Evolutionary conservation across 2,797 vertebrate genomes (phyloP).

Genomic region (Crocodylus rhombifer): DNA sequence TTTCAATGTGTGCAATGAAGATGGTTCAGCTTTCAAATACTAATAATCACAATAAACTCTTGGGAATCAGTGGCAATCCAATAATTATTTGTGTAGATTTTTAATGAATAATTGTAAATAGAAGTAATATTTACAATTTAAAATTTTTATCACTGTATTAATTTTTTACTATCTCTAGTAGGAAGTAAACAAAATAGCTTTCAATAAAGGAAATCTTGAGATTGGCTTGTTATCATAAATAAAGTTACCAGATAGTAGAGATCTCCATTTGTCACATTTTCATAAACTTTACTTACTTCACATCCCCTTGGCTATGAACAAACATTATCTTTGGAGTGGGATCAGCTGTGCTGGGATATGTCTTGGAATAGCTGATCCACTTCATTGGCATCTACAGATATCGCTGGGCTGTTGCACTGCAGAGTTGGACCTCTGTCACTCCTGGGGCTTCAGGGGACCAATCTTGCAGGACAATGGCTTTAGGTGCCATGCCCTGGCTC

Average conservation of each 20-base stretch:
- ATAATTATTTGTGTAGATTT: neutral
- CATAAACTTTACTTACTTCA: too few relatives aligned
- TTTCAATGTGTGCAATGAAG: neutral
- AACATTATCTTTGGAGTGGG: too few relatives aligned
- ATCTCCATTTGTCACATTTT: neutral
- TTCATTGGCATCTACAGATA: too few relatives aligned
- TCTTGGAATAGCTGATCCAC: too few relatives aligned
- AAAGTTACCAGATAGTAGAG: neutral
- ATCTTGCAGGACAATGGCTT: too few relatives aligned
- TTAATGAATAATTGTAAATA: neutral
- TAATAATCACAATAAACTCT: neutral
- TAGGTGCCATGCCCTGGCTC: too few relatives aligned
- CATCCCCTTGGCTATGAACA: too few relatives aligned
- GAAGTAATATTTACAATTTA: neutral
- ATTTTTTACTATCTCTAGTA: neutral
- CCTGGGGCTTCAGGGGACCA: too few relatives aligned
- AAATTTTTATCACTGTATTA: neutral
- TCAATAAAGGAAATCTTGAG: neutral
- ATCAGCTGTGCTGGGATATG: too few relatives aligned
- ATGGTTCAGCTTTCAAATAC: neutral
- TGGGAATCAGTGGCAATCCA: neutral
- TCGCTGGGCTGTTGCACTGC: too few relatives aligned
- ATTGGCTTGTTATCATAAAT: neutral
- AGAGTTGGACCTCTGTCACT: too few relatives aligned
- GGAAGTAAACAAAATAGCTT: neutral